A percentile compares a stretch with the other conserved stretches of the same genome.
Conservation (phyloP, 2,888 invertebrate genomes). For the Eupithecia tripunctaria region DNA sequence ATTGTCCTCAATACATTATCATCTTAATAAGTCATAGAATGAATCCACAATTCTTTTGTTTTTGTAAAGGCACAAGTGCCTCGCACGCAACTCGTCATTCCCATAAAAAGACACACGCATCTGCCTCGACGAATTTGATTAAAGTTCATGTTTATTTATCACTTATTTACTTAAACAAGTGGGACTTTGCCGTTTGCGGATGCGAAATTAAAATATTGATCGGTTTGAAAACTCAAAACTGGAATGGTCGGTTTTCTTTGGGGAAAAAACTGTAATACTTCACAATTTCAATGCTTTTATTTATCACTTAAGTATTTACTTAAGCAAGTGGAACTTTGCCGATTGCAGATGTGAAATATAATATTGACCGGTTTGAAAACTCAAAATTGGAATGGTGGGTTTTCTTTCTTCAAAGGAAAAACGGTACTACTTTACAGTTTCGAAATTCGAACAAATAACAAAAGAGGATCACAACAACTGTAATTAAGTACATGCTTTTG, state of each 20-base stretch:
- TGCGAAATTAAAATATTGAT: constrained; percentile 34
- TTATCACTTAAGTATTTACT: constrained; percentile 74
- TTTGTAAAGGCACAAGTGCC: constrained; percentile 70
- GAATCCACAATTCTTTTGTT: constrained; percentile 77
- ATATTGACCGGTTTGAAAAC: constrained; percentile 31
- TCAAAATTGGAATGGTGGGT: constrained; percentile 15
- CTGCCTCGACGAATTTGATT: constrained; percentile 83
- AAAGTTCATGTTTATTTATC: constrained; percentile 82
- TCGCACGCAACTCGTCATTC: constrained; percentile 72
- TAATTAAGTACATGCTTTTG: background rate
- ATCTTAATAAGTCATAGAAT: constrained; percentile 83
- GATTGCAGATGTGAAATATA: constrained; percentile 45
- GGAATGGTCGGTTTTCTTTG: constrained; percentile 1
- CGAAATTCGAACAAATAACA: background rate
- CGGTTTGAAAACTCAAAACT: constrained; percentile 26
- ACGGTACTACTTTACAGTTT: too few relatives aligned
- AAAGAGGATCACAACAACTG: background rate
- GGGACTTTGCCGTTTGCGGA: constrained; percentile 53
- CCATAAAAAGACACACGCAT: constrained; percentile 76
- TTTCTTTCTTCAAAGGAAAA: background rate
- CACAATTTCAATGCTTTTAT: constrained; percentile 58
- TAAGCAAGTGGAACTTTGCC: constrained; percentile 59
- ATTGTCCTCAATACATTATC: constrained; percentile 81
- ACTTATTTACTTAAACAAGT: constrained; percentile 68
- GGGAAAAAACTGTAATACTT: background rate